phyloP scores from a whole-genome alignment of 2,113 vertebrate genomes.

The Paramisgurnus dabryanus region DNA sequence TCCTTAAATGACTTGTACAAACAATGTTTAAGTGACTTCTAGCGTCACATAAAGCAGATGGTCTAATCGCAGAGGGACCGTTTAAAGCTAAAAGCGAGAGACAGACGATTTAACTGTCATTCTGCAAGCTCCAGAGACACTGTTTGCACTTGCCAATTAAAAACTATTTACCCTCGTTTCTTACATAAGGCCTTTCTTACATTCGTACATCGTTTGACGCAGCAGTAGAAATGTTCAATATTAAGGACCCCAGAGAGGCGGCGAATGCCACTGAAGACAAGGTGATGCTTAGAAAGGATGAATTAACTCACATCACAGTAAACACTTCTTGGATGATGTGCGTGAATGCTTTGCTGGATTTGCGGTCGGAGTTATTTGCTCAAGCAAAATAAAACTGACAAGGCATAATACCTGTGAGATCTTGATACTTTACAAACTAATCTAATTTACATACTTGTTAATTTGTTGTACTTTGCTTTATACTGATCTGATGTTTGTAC shows the following conservation, averaged over 20 bases:
- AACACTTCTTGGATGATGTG: conserved; percentile 17
- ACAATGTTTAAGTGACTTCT: conserved; percentile 47
- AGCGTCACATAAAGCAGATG: conserved; percentile 51
- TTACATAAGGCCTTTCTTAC: conserved; percentile 28
- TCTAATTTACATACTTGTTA: background rate
- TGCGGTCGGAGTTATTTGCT: conserved; percentile 24
- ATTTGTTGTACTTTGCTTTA: background rate
- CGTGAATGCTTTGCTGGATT: conserved; percentile 25
- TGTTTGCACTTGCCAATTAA: conserved; percentile 54
- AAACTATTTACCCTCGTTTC: conserved; percentile 52
- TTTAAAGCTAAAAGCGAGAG: conserved; percentile 51
- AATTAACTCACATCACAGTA: conserved; percentile 14
- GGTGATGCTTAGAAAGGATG: conserved; percentile 15
- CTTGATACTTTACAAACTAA: conserved; percentile 4
- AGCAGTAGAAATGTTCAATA: conserved; percentile 9
- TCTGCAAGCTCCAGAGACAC: conserved; percentile 34
- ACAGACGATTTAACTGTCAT: conserved; percentile 50
- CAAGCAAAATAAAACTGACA: conserved; percentile 29
- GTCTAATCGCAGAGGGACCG: conserved; percentile 45
- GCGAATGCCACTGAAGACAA: conserved; percentile 24
- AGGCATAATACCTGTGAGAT: conserved; percentile 26
- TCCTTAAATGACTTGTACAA: conserved; percentile 9
- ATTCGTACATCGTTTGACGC: background rate
- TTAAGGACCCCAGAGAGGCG: conserved; percentile 26
- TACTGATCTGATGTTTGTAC: background rate